A percentile compares a stretch with the other conserved stretches of the same genome.
Conservation (phyloP, 2,888 invertebrate species). For the Hirtodrosophila trivittata region DNA sequence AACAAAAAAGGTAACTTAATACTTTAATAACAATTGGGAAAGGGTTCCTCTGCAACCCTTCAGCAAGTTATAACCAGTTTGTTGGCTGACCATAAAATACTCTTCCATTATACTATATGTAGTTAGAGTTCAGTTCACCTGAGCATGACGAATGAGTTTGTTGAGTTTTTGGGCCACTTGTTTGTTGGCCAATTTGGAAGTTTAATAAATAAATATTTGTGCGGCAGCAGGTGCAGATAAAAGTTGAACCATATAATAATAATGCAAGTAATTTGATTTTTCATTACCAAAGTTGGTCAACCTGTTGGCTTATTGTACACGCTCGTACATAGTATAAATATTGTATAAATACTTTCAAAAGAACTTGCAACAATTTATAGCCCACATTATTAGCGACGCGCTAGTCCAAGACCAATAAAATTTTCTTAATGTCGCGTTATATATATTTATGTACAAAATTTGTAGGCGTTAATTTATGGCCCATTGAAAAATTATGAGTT, state of each 20-base stretch:
- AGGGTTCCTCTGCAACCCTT: slow-evolving; percentile 26
- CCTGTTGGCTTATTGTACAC: slow-evolving; percentile 53
- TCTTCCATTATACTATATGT: slow-evolving; percentile 23
- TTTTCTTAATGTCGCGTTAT: slow-evolving; percentile 49
- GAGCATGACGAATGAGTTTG: slow-evolving; percentile 70
- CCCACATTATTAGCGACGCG: slow-evolving; percentile 33
- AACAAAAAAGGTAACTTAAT: slow-evolving; percentile 33
- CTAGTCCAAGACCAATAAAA: slow-evolving; percentile 59
- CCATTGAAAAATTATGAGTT: slow-evolving; percentile 38
- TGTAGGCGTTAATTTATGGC: slow-evolving; percentile 53
- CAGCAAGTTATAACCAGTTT: slow-evolving; percentile 31
- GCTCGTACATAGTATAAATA: no score
- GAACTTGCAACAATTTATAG: slow-evolving; percentile 57
- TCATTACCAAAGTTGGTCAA: slow-evolving; percentile 21
- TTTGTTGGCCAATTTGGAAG: slow-evolving; percentile 28
- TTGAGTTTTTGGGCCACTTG: slow-evolving; percentile 15
- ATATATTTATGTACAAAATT: slow-evolving; percentile 54
- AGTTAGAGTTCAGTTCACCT: slow-evolving; percentile 26
- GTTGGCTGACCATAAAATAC: slow-evolving; percentile 38
- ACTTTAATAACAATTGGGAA: slow-evolving; percentile 61
- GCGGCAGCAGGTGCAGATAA: slow-evolving; percentile 46
- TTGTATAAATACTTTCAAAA: no score
- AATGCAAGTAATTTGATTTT: slow-evolving; percentile 42
- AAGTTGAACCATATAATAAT: slow-evolving; percentile 35
- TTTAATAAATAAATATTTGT: slow-evolving; percentile 38